A percentile compares a stretch with the other conserved stretches of the same genome.
These are phyloP conservation scores for Pelecanus crispus DNA, from an alignment of 2,113 vertebrate species.

Conservation along the genomic window DNA sequence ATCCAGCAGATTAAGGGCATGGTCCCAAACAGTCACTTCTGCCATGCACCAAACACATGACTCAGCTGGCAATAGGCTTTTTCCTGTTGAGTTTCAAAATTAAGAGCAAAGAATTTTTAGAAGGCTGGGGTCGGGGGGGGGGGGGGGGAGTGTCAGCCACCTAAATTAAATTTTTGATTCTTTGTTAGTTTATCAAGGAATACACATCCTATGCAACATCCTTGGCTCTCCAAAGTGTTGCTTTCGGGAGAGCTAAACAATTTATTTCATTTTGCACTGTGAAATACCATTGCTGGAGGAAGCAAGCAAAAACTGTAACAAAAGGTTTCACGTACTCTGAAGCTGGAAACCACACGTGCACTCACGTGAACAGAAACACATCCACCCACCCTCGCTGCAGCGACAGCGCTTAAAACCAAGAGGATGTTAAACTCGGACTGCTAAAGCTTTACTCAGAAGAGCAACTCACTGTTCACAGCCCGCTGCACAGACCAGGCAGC, in stretches of 20 bases:
- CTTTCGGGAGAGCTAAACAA: background rate
- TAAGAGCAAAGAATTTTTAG: conserved; percentile 22
- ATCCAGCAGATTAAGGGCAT: conserved; percentile 27
- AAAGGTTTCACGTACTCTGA: background rate
- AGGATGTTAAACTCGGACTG: background rate
- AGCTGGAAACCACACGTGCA: conserved; percentile 14
- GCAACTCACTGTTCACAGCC: background rate
- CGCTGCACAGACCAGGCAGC: background rate
- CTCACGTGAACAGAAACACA: background rate
- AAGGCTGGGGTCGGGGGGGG: background rate
- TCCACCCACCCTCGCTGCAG: background rate
- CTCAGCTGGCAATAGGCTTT: conserved; percentile 5
- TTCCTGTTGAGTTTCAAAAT: conserved; percentile 40
- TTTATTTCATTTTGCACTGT: background rate
- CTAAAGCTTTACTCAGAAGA: background rate
- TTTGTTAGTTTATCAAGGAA: background rate
- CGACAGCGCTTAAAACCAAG: background rate
- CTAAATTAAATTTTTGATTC: background rate
- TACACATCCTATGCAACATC: background rate
- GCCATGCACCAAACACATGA: conserved; percentile 19
- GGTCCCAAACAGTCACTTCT: conserved; percentile 43
- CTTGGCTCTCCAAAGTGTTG: background rate
- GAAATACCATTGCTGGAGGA: background rate
- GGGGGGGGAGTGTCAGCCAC: background rate
- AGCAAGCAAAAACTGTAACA: background rate